Evolutionary conservation across 1,140 invertebrate species (phyloP).

Genomic region (Harpegnathos saltator): DNA sequence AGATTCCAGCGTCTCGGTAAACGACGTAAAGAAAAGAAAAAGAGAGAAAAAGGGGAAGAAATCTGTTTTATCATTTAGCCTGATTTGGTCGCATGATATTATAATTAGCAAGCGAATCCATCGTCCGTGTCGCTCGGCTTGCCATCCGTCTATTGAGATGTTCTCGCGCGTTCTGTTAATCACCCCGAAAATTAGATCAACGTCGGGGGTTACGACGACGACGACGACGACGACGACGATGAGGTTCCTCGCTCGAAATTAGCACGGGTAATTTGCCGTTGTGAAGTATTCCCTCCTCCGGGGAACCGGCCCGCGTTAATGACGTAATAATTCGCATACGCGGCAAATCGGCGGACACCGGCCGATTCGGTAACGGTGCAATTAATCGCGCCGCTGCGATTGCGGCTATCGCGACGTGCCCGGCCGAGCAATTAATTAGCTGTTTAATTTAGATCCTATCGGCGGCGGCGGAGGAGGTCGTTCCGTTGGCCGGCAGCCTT

Average conservation of each 20-base stretch:
- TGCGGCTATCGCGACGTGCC: conserved; percentile 61
- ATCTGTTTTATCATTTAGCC: too few species aligned
- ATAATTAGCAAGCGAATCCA: too few species aligned
- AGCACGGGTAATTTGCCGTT: not conserved
- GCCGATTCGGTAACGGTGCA: conserved; percentile 69
- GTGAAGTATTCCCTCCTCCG: conserved; percentile 36
- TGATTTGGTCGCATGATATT: too few species aligned
- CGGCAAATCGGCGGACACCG: conserved; percentile 56
- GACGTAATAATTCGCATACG: conserved; percentile 70
- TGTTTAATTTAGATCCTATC: conserved; percentile 80
- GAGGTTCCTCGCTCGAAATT: conserved; percentile 30
- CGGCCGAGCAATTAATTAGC: conserved; percentile 77
- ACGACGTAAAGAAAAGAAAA: too few species aligned
- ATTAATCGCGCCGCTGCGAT: conserved; percentile 73
- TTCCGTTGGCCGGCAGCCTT: conserved; percentile 24
- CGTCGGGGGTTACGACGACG: conserved; percentile 18
- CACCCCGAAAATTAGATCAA: not conserved
- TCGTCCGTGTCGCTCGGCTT: too few species aligned
- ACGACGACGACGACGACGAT: too few species aligned
- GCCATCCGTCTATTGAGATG: too few species aligned
- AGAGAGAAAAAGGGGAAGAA: too few species aligned
- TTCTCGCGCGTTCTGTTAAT: conserved; percentile 1
- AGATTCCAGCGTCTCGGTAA: not conserved
- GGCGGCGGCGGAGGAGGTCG: conserved; percentile 66
- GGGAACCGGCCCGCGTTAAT: conserved; percentile 63